phyloP scores from a whole-genome alignment of 2,888 invertebrate genomes.

The Lithophane socia region DNA sequence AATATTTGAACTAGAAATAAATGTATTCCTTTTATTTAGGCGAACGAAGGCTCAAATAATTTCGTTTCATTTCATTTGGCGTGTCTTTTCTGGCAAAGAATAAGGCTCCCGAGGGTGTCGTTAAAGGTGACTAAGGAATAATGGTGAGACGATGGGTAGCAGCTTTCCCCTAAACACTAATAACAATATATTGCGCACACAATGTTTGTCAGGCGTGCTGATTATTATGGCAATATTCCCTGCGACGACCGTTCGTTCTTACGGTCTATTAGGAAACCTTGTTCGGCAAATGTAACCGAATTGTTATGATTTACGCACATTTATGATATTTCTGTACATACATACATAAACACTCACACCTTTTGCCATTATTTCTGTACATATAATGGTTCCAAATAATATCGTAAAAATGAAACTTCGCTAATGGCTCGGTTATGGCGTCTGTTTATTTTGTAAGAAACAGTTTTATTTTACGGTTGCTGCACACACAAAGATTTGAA shows the following conservation, averaged over 20 bases:
- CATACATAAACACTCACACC: neutral
- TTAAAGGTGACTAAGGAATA: conserved; percentile 50
- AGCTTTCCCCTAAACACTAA: conserved; percentile 52
- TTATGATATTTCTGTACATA: neutral
- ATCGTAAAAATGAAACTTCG: neutral
- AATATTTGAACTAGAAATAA: conserved; percentile 11
- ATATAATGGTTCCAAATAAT: conserved; percentile 1
- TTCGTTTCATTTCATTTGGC: conserved; percentile 34
- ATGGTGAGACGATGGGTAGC: conserved; percentile 41
- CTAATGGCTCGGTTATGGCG: neutral
- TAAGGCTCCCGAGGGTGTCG: conserved; percentile 28
- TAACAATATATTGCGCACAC: conserved; percentile 45
- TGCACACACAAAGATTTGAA: conserved; percentile 16
- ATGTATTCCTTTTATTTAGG: conserved; percentile 8
- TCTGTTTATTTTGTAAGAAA: conserved; percentile 23
- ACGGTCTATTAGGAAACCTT: conserved; percentile 18
- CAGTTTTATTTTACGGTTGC: conserved; percentile 19
- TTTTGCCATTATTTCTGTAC: neutral
- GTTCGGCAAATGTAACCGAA: conserved; percentile 14
- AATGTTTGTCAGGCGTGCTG: conserved; percentile 42
- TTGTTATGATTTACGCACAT: conserved; percentile 38
- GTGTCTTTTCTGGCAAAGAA: conserved; percentile 30
- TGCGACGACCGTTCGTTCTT: conserved; percentile 27
- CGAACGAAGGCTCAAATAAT: conserved; percentile 23
- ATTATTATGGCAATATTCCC: conserved; percentile 32